Evolutionary conservation across 1,140 invertebrate species (phyloP), one percentile per base, ranked within the genome.

Genomic region (Papilio dardanus): DNA sequence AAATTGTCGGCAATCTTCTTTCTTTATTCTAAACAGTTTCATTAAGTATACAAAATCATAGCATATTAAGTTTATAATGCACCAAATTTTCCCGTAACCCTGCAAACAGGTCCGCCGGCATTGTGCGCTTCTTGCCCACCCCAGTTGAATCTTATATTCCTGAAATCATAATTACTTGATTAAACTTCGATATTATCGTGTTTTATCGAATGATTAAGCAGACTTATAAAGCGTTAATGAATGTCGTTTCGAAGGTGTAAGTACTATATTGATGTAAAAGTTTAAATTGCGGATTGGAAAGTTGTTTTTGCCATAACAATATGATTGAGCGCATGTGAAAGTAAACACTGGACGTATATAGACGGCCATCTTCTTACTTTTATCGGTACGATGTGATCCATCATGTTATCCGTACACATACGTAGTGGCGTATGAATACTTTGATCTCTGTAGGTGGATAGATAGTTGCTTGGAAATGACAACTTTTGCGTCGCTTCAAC

Each of bases 261-360:
- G 24, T 28, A 62, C 54, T 35, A 31, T 46, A 71, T 50, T 71
- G 24, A 73, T 54, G 42, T 73, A 73, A 73, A 73, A 73, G 71
- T 24, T 37, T 58, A 14, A 58, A 33, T 54, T 71, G 31, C 21
- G 30, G 31, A 58, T 73, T 71, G 71, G 71, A 73, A 73, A 73
- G 71, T 58, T 58, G 71, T 54, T 33, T 73, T 73, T 73, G 31
- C 71, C 50, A 30, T 73, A 73, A 54, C 71, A 58, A 73, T 73
- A 73, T 73, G 71, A 73, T 73, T 73, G 71, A 58, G 71, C 33
- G 16, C 46, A 19, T 33, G 71, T 54, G 71, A 73, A 73, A 73
- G 71, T 46, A 30, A 30, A 62, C 54, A 28, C 3, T 62, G 54
- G 21, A 62, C 24, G 6, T 30, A 62, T 62, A 62, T 30, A 62